A percentile compares a stretch with the other conserved stretches of the same genome.
These are phyloP conservation scores for Xenopus petersii DNA, from an alignment of 2,797 vertebrate genomes.

Conservation along the genomic window DNA sequence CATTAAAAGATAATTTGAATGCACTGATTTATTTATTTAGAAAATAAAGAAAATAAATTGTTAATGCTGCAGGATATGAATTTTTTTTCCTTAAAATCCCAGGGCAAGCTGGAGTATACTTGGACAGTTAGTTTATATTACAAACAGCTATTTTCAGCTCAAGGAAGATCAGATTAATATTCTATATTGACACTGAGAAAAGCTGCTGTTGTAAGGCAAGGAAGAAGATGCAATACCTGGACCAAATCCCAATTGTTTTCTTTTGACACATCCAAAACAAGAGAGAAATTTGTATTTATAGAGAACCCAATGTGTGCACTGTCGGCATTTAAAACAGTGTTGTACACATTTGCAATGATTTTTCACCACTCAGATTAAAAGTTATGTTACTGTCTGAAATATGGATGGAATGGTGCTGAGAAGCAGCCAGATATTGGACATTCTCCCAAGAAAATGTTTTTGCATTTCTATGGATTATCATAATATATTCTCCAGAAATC, in stretches of 20 bases:
- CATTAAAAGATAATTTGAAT: slow-evolving; percentile 57
- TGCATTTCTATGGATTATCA: not conserved
- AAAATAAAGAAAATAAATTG: slow-evolving; percentile 55
- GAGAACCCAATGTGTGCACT: not conserved
- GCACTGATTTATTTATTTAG: slow-evolving; percentile 53
- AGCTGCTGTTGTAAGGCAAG: not conserved
- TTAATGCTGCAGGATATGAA: slow-evolving; percentile 55
- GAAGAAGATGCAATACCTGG: not conserved
- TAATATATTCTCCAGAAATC: not conserved
- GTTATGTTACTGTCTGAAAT: slow-evolving; percentile 2
- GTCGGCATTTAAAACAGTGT: not conserved
- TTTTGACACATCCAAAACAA: not conserved
- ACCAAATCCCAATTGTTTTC: slow-evolving; percentile 5
- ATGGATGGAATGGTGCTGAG: not conserved
- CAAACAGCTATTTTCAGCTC: not conserved
- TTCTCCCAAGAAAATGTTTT: not conserved
- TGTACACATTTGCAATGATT: slow-evolving; percentile 2
- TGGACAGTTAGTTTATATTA: slow-evolving; percentile 9
- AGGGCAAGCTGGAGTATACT: slow-evolving; percentile 38
- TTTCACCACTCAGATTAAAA: slow-evolving; percentile 3
- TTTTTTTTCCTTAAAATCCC: slow-evolving; percentile 44
- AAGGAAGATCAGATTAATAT: not conserved
- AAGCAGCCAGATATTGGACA: not conserved
- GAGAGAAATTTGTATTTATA: not conserved
- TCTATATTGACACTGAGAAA: not conserved